Conservation (phyloP, 2,888 invertebrate species). For the Heliconius hortense region DNA sequence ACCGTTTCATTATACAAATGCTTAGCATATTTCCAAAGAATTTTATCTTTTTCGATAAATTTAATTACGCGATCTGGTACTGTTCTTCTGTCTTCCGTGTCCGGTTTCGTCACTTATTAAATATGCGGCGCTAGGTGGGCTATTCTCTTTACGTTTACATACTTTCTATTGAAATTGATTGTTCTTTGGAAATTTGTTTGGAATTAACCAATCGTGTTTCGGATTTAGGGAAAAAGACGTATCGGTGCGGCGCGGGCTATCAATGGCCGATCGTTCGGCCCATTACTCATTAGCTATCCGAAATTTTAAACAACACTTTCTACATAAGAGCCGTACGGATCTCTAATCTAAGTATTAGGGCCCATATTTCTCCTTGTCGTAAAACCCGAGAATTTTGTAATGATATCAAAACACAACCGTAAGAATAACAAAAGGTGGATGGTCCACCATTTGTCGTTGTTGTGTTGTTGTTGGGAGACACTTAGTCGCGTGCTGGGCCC, state of each 20-base stretch:
- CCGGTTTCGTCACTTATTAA: constrained; percentile 54
- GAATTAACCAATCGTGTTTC: constrained; percentile 46
- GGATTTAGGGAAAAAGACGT: constrained; percentile 35
- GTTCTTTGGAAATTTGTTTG: constrained; percentile 48
- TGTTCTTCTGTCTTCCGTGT: constrained; percentile 66
- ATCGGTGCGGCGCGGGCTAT: constrained; percentile 47
- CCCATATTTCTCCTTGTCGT: constrained; percentile 72
- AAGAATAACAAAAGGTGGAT: constrained; percentile 73
- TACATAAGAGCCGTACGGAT: constrained; percentile 62
- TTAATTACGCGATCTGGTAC: constrained; percentile 69
- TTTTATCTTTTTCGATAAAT: constrained; percentile 63
- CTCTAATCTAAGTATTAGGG: constrained; percentile 68
- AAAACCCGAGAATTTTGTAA: constrained; percentile 69
- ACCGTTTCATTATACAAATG: constrained; percentile 71
- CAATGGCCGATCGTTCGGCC: constrained; percentile 55
- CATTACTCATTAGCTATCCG: constrained; percentile 60
- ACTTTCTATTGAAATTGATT: constrained; percentile 49
- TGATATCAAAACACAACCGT: constrained; percentile 78
- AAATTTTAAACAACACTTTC: constrained; percentile 60
- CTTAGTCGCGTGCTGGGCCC: constrained; percentile 66
- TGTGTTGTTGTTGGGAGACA: constrained; percentile 58
- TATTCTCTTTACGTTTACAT: constrained; percentile 53
- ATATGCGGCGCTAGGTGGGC: constrained; percentile 61
- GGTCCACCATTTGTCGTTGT: constrained; percentile 55
- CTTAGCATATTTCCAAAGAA: constrained; percentile 64